Conservation (phyloP, 2,888 invertebrate genomes). For the Amorpha juglandis region DNA sequence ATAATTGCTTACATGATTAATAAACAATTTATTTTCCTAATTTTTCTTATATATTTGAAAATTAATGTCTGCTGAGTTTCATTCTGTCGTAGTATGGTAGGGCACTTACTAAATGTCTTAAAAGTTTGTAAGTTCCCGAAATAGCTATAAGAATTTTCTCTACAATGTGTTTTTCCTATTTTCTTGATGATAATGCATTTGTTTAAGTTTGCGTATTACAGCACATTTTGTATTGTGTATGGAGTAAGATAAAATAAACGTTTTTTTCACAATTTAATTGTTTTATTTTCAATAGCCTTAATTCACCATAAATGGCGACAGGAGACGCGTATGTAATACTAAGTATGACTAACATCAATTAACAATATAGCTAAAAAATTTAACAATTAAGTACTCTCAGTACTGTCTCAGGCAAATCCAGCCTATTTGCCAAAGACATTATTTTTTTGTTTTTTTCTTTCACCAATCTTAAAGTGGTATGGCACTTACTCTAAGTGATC, state of each 20-base stretch:
- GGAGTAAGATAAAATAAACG: conserved; percentile 44
- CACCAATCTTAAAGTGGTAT: conserved; percentile 33
- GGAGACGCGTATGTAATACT: conserved; percentile 33
- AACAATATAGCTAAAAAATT: conserved; percentile 33
- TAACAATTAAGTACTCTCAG: conserved; percentile 15
- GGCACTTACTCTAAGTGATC: conserved; percentile 35
- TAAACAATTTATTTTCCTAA: too few relatives aligned
- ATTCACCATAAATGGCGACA: conserved; percentile 49
- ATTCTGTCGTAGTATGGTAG: too few relatives aligned
- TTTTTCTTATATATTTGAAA: too few relatives aligned
- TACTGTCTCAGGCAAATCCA: conserved; percentile 56
- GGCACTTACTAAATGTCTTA: too few relatives aligned
- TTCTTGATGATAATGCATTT: neutral
- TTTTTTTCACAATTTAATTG: conserved; percentile 42
- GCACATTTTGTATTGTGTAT: conserved; percentile 20
- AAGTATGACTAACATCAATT: conserved; percentile 45
- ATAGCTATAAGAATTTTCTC: too few relatives aligned
- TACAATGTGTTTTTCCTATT: neutral
- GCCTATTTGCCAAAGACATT: conserved; percentile 57
- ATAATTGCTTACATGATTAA: too few relatives aligned
- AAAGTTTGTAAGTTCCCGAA: too few relatives aligned
- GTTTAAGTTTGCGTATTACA: neutral
- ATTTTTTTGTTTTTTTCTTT: conserved; percentile 30
- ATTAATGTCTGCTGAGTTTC: too few relatives aligned
- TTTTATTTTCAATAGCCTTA: conserved; percentile 47